Base-by-base conservation (phyloP, 2,888 invertebrate species). In the Hyles lineata region DNA sequence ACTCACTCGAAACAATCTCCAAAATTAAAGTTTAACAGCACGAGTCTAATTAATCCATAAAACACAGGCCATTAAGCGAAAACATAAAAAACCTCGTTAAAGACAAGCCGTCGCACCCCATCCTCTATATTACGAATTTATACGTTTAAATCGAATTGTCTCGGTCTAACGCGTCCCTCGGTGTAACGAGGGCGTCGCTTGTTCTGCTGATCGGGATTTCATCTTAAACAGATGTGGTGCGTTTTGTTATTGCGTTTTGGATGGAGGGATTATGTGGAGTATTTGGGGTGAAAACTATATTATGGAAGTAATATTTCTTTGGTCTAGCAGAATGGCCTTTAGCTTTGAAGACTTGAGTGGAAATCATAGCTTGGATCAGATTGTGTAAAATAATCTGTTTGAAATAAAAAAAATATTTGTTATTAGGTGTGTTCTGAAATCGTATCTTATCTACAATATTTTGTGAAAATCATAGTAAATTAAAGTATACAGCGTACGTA, bases 121-220 rank as follows among this genome's bases (percentile, higher is more conserved):
- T 74, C 32, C 70, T 72, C 73, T 77, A 75, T 74, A 80, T 67
- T 67, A 67, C 50, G 67, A 67, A 82, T 82, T 83, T 83, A 82
- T 82, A 75, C 76, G 76, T 80, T 80, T 80, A 82, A 86, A 87
- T 86, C 84, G 83, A 85, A 87, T 86, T 82, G 84, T 86, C 80
- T 80, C 85, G 83, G 85, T 86, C 85, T 86, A 79, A 79, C 85
- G 79, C 80, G 50, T 23, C 43, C 77, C 75, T 70, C 25, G 52
- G 72, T 75, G 7, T 55, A n/a, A n/a, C 19, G 72, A 29, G 67
- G 70, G 35, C 50, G 55, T 73, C 63, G 67, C 72, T 63, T 71
- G 71, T 73, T 78, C 72, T 76, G 80, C 77, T 70, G 78, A 67
- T 67, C 67, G 21, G 43, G 23, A 50, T 67, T 50, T 23, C 50